These are phyloP conservation scores for Diloba caeruleocephala DNA, from an alignment of 2,888 invertebrate species.

Conservation along the genomic window DNA sequence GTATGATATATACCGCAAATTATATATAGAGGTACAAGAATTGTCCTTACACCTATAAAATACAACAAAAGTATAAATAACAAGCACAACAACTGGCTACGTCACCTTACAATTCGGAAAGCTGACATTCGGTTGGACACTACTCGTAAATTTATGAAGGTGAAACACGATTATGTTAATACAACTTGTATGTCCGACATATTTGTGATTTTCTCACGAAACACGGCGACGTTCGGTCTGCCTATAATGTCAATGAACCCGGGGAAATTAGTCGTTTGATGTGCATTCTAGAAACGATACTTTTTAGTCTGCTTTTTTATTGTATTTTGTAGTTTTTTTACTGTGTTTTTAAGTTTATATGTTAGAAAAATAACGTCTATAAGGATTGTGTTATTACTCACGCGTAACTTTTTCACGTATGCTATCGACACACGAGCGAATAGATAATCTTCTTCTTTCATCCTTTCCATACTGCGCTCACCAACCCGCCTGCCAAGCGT, in stretches of 20 bases:
- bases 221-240: slow-evolving; percentile 82
- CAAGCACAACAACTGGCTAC: slow-evolving; percentile 30
- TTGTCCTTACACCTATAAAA: no score
- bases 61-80: slow-evolving; percentile 9
- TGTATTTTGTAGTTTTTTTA: neutral
- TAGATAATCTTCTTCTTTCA: no score
- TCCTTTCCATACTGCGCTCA: no score
- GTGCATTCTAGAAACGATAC: slow-evolving; percentile 21
- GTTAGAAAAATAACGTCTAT: no score
- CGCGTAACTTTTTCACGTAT: no score
- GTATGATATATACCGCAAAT: no score
- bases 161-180: slow-evolving; percentile 83
- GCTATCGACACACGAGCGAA: no score
- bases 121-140: slow-evolving; percentile 49
- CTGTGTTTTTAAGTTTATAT: no score
- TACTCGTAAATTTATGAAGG: slow-evolving; percentile 69
- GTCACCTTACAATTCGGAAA: slow-evolving; percentile 37
- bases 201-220: slow-evolving; percentile 79
- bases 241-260: slow-evolving; percentile 73
- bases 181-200: slow-evolving; percentile 66
- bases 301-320: neutral
- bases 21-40: no score
- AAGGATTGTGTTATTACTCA: no score
- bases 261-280: slow-evolving; percentile 36
- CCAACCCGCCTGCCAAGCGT: no score